Percentiles rank a stretch among this genome's conserved stretches.
Conservation (phyloP, 2,797 vertebrate species). For the Anguilla marmorata region DNA sequence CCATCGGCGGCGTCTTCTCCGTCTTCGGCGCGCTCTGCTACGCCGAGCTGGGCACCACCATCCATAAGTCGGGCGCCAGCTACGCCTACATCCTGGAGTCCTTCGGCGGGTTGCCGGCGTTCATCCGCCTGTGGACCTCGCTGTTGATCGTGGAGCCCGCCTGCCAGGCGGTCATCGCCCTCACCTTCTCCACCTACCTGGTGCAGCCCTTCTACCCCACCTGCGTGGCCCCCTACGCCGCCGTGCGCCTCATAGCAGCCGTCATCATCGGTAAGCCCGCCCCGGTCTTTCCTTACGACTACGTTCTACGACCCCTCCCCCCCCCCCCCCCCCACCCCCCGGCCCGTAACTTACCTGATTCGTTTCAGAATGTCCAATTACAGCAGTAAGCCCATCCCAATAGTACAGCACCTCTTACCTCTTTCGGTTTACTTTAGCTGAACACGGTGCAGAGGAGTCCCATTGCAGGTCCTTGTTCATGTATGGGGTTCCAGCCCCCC, state of each 20-base stretch:
- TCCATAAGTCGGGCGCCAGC: slow-evolving; percentile 77
- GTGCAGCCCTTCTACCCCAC: slow-evolving; percentile 77
- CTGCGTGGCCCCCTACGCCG: slow-evolving; percentile 67
- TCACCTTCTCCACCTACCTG: slow-evolving; percentile 78
- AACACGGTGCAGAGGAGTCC: too few relatives aligned
- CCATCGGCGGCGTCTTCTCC: slow-evolving; percentile 75
- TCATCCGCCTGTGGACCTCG: slow-evolving; percentile 79
- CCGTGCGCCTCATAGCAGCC: slow-evolving; percentile 75
- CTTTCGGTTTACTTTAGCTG: not conserved
- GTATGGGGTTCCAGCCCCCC: too few relatives aligned
- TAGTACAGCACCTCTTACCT: not conserved
- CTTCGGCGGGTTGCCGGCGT: slow-evolving; percentile 77
- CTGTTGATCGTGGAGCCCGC: slow-evolving; percentile 79
- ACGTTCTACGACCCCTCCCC: too few relatives aligned
- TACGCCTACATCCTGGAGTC: slow-evolving; percentile 79
- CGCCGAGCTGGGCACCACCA: slow-evolving; percentile 79
- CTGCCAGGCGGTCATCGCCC: slow-evolving; percentile 78
- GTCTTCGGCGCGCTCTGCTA: slow-evolving; percentile 79
- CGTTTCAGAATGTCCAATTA: not conserved
- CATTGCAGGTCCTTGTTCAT: too few relatives aligned
- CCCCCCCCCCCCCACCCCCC: too few relatives aligned
- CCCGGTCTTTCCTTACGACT: not conserved
- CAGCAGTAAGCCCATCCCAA: not conserved
- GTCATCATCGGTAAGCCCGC: slow-evolving; percentile 72
- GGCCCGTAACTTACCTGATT: not conserved